Conservation (phyloP, 2,113 vertebrate species). For the Lipophrys pholis region DNA sequence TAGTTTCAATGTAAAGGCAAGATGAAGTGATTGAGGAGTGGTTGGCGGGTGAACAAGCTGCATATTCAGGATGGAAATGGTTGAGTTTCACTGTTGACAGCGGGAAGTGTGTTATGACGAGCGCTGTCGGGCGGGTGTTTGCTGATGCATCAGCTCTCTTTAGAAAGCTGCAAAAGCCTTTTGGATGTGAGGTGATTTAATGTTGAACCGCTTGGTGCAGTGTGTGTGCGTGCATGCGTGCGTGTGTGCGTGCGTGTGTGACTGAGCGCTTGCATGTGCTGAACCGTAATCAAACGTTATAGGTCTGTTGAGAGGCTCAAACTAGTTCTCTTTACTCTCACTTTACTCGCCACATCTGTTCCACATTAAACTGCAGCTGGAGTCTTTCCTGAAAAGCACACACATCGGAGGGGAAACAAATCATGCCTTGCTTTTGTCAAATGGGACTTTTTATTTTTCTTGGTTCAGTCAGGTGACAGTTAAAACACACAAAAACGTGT, state of each 20-base stretch:
- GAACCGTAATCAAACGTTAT: slow-evolving; percentile 36
- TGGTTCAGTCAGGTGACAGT: slow-evolving; percentile 67
- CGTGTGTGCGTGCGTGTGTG: no score
- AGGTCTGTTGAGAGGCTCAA: slow-evolving; percentile 50
- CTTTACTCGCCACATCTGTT: slow-evolving; percentile 84
- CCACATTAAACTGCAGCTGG: slow-evolving; percentile 88
- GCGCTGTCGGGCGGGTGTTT: slow-evolving; percentile 39
- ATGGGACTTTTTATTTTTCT: slow-evolving; percentile 80
- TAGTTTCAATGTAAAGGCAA: no score
- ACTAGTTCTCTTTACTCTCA: slow-evolving; percentile 27
- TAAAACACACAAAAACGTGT: slow-evolving; percentile 5
- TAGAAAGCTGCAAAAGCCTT: slow-evolving; percentile 26
- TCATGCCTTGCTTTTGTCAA: slow-evolving; percentile 84
- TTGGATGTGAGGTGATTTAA: slow-evolving; percentile 38
- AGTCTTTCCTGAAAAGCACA: slow-evolving; percentile 82
- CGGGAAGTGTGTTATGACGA: slow-evolving; percentile 22
- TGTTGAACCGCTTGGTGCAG: slow-evolving; percentile 15
- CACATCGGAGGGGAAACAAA: slow-evolving; percentile 82
- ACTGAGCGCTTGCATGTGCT: no score
- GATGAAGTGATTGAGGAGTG: no score
- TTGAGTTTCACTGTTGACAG: slow-evolving; percentile 5
- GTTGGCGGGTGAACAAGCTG: slow-evolving; percentile 4
- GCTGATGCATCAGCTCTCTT: slow-evolving; percentile 24
- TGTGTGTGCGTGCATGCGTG: not conserved
- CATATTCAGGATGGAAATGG: slow-evolving; percentile 40